Base-by-base conservation (phyloP, 2,113 vertebrate species). In the Catagonus wagneri region DNA sequence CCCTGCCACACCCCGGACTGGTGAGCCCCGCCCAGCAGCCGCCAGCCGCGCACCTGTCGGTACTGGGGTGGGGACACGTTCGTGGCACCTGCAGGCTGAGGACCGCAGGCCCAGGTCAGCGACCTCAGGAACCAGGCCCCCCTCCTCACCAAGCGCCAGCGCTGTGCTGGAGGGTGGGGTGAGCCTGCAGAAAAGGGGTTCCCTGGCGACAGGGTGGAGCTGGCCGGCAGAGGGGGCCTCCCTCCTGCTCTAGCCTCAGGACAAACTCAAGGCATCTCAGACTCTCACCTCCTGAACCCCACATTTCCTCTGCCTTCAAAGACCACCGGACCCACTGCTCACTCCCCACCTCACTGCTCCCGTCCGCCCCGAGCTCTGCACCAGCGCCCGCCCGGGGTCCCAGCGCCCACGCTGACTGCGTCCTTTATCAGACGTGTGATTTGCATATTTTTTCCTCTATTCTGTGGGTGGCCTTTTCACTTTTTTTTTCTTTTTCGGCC, bases 321-420 rank as follows among this genome's bases (percentile, higher is more conserved):
- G 22, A n/a, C 39, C 54, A 17, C 76, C 4, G 3, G 11, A 19
- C 9, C 71, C 36, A 5, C 29, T 29, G 14, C 39, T 56, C 22
- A 36, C 15, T 23, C 8, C 32, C 4, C 4, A 2, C 25, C 44
- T 14, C 4, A 0, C 0, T 0, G 52, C 27, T 23, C n/a, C 75
- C 17, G 1, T 2, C 6, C n/a, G 74, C 17, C 71, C 50, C 3
- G 17, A 25, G 34, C 13, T 4, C 44, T 12, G 27, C 23, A 19
- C 12, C 1, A 1, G 15, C 4, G 2, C 5, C 1, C 16, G 3
- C 27, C 58, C 5, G 5, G 10, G 52, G 50, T 50, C 36, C 20
- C 29, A 12, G 10, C 11, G 34, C 83, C 3, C 44, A 23, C 3
- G 0, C 32, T 56, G 12, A 0, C 27, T 15, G n/a, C n/a, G 81